Evolutionary conservation across 2,797 vertebrate genomes (phyloP).

Genomic region (Lutjanus argentimaculatus): DNA sequence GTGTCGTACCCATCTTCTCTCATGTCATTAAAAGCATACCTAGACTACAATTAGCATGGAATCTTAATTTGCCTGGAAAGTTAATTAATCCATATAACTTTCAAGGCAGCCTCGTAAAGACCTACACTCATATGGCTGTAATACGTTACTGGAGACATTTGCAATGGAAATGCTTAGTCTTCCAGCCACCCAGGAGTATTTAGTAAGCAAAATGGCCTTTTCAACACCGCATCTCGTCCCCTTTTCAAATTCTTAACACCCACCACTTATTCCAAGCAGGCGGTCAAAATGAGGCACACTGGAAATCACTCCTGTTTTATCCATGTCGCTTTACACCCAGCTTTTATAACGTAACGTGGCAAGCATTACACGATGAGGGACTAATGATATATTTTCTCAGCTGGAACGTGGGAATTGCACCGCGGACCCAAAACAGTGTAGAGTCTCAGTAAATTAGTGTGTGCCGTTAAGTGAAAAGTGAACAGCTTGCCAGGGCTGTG

Average conservation of each 20-base stretch:
- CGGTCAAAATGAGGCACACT: constrained; percentile 77
- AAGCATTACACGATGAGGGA: constrained; percentile 86
- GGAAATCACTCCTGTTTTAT: constrained; percentile 82
- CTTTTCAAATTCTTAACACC: constrained; percentile 70
- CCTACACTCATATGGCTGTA: constrained; percentile 66
- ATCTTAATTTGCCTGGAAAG: constrained; percentile 82
- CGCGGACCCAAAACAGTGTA: constrained; percentile 81
- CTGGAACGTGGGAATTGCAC: constrained; percentile 84
- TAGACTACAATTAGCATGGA: constrained; percentile 76
- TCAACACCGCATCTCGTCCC: constrained; percentile 75
- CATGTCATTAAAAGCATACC: constrained; percentile 70
- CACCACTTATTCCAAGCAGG: constrained; percentile 77
- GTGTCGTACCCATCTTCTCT: constrained; percentile 68
- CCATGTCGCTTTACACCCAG: constrained; percentile 82
- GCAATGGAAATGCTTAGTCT: constrained; percentile 82
- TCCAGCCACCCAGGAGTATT: constrained; percentile 80
- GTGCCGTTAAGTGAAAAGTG: constrained; percentile 80
- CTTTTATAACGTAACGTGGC: constrained; percentile 88
- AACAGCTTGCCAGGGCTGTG: constrained; percentile 73
- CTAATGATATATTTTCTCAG: constrained; percentile 91
- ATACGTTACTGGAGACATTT: constrained; percentile 68
- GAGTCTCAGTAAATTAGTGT: constrained; percentile 87
- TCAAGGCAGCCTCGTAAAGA: constrained; percentile 77
- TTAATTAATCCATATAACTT: constrained; percentile 83
- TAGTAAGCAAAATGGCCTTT: constrained; percentile 80